A percentile compares a stretch with the other conserved stretches of the same genome.
Evolutionary conservation across 23 tunicate genomes (phyloP).

Genomic region (Ascidia mentula): DNA sequence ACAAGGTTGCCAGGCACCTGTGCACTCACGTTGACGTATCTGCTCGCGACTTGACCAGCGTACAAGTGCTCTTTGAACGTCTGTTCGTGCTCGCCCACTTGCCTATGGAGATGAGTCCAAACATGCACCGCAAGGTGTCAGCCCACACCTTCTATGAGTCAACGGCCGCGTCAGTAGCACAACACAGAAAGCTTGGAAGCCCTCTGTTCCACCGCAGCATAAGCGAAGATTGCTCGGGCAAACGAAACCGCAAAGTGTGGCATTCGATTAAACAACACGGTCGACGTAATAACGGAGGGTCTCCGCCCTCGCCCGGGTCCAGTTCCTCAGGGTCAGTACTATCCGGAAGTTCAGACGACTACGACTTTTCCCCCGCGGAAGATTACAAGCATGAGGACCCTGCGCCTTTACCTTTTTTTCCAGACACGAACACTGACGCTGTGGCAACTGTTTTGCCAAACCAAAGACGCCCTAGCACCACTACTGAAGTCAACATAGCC

Average conservation of each 20-base stretch:
- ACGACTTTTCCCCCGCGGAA: background rate
- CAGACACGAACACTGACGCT: conserved; percentile 19
- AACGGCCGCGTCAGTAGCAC: conserved; percentile 21
- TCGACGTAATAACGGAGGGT: background rate
- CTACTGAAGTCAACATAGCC: conserved; percentile 50
- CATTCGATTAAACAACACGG: conserved; percentile 20
- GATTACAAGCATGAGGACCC: background rate
- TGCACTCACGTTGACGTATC: conserved; percentile 54
- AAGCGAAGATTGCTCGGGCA: conserved; percentile 1
- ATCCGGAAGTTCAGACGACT: background rate
- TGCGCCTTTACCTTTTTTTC: background rate
- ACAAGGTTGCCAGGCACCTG: background rate
- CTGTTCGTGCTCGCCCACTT: conserved; percentile 55
- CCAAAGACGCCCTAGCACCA: conserved; percentile 74
- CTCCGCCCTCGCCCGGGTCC: background rate
- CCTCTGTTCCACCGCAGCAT: conserved; percentile 4
- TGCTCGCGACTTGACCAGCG: conserved; percentile 50
- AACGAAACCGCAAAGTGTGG: background rate
- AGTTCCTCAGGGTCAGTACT: conserved; percentile 5
- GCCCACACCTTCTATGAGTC: conserved; percentile 27
- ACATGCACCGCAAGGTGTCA: conserved; percentile 83
- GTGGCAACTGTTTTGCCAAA: conserved; percentile 51
- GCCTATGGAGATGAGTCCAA: conserved; percentile 74
- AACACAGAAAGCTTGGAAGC: background rate
- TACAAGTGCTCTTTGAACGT: conserved; percentile 50